Conservation (phyloP, 2,113 vertebrate species). For the Hypanus sabinus region DNA sequence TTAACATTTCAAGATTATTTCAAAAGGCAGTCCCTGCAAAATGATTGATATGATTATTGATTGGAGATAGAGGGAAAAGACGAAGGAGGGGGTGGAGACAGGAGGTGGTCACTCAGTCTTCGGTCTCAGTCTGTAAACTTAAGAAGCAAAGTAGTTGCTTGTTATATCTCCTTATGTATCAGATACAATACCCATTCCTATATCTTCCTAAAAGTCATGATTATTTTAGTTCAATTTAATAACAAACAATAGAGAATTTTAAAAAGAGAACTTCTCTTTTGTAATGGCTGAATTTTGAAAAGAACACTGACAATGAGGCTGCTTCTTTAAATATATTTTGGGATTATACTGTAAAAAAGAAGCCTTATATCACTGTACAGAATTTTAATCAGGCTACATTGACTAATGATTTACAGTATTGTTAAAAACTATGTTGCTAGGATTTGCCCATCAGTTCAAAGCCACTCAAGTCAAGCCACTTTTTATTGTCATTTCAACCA, state of each 20-base stretch:
- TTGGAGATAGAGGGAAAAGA: neutral
- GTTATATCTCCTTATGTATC: neutral
- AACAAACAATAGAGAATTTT: neutral
- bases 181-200: neutral
- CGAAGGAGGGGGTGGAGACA: too few relatives aligned
- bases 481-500: too few relatives aligned
- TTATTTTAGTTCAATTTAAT: neutral
- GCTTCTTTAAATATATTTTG: neutral
- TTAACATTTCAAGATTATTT: constrained; percentile 8
- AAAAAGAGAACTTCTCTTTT: too few relatives aligned
- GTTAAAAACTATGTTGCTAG: neutral
- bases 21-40: neutral
- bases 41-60: neutral
- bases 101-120: too few relatives aligned
- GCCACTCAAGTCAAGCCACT: neutral
- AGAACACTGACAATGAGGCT: neutral
- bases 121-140: neutral
- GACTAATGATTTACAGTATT: neutral
- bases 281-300: neutral
- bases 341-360: neutral
- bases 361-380: neutral
- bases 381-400: neutral
- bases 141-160: too few relatives aligned
- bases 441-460: neutral
- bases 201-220: neutral